These are phyloP conservation scores for Corythoichthys haematopterus DNA, from an alignment of 2,113 vertebrate genomes.

Conservation along the genomic window DNA sequence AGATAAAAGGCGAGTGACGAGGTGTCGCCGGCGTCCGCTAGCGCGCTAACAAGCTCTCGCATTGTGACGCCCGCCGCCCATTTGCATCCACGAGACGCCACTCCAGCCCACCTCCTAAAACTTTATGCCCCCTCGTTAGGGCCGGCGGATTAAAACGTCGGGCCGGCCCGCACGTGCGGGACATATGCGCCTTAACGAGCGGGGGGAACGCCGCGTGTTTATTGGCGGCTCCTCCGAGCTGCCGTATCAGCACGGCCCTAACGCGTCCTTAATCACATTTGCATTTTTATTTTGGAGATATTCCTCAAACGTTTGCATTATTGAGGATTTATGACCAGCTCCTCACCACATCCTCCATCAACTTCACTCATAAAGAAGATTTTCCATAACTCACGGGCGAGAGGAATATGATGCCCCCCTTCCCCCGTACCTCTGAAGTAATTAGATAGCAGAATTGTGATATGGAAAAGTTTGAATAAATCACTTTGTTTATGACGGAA, in stretches of 20 bases:
- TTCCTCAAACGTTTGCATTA: constrained; percentile 81
- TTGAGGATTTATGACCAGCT: constrained; percentile 79
- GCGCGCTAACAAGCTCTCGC: constrained; percentile 95
- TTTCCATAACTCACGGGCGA: constrained; percentile 76
- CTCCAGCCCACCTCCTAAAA: constrained; percentile 76
- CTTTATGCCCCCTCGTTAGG: constrained; percentile 73
- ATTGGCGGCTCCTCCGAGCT: constrained; percentile 69
- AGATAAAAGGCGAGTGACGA: constrained; percentile 97
- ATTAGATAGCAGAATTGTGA: constrained; percentile 79
- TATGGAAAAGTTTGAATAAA: constrained; percentile 76
- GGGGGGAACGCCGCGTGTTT: constrained; percentile 57
- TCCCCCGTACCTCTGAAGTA: constrained; percentile 66
- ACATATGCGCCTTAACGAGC: constrained; percentile 18
- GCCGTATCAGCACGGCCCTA: constrained; percentile 77
- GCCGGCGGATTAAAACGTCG: constrained; percentile 71
- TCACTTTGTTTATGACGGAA: constrained; percentile 76
- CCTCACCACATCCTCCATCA: constrained; percentile 75
- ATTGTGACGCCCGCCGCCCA: constrained; percentile 84
- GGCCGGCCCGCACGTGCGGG: constrained; percentile 20
- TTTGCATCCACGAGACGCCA: constrained; percentile 80
- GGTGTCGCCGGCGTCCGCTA: constrained; percentile 95
- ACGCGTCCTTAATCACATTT: constrained; percentile 79
- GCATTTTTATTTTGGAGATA: constrained; percentile 79
- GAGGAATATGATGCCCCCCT: constrained; percentile 57
- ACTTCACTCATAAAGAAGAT: constrained; percentile 79